Conservation (phyloP, 2,797 vertebrate genomes). For the Acrossocheilus fasciatus region DNA sequence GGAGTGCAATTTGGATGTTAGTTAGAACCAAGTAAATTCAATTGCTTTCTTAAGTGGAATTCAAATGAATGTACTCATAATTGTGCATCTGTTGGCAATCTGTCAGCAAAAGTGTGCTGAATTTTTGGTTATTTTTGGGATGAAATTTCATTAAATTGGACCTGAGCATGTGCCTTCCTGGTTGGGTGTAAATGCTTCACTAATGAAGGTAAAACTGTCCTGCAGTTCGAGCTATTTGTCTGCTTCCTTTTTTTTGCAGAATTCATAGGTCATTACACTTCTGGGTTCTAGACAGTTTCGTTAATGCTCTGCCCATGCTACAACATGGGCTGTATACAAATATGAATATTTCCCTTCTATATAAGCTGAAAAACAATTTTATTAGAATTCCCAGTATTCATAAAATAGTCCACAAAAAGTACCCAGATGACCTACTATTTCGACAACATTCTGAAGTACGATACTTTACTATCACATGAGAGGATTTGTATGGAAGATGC, state of each 20-base stretch:
- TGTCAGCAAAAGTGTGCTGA: background rate
- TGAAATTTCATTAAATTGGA: constrained; percentile 29
- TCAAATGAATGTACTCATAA: constrained; percentile 26
- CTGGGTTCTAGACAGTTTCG: background rate
- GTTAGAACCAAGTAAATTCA: background rate
- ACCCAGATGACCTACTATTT: background rate
- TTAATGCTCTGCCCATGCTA: background rate
- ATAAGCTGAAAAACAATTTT: background rate
- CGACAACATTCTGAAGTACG: background rate
- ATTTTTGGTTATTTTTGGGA: constrained; percentile 30
- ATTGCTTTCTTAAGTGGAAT: constrained; percentile 16
- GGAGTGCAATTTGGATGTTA: background rate
- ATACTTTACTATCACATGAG: background rate
- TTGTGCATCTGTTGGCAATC: constrained; percentile 12
- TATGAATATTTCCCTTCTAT: background rate
- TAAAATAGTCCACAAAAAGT: background rate
- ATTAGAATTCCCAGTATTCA: background rate
- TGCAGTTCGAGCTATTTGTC: background rate
- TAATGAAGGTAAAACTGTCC: constrained; percentile 28
- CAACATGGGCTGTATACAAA: background rate
- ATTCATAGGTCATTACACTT: constrained; percentile 18
- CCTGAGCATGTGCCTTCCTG: constrained; percentile 28
- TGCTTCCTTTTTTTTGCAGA: constrained; percentile 18
- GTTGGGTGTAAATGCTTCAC: constrained; percentile 29
- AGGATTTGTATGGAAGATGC: background rate